These are phyloP conservation scores for Drosophila parabipectinata DNA, from an alignment of 1,140 invertebrate genomes.

Conservation along the genomic window DNA sequence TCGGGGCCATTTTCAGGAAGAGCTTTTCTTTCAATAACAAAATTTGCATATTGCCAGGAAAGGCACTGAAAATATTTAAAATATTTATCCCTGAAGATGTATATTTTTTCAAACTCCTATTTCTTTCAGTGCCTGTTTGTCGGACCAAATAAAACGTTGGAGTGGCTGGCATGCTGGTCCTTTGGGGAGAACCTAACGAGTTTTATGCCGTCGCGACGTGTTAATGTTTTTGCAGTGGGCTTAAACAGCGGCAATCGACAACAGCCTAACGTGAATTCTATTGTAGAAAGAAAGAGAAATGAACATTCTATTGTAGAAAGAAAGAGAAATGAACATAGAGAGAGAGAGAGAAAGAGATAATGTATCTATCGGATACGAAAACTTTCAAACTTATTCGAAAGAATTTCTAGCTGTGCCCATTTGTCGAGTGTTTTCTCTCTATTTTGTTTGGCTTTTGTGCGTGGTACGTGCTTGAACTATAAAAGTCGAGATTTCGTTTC, in stretches of 20 bases:
- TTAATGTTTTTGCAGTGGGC: conserved; percentile 50
- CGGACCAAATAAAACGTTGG: conserved; percentile 46
- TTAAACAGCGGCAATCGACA: conserved; percentile 22
- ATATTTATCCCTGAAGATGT: not conserved
- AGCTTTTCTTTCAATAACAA: conserved; percentile 61
- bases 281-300: not conserved
- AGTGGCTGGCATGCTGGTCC: conserved; percentile 30
- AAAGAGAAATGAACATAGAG: not conserved
- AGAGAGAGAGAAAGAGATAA: not conserved
- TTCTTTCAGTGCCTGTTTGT: conserved; percentile 10
- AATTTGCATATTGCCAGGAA: conserved; percentile 43
- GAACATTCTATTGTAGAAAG: not conserved
- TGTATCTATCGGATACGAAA: conserved; percentile 32
- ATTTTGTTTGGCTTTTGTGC: conserved; percentile 55
- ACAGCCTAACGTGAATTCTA: conserved; percentile 24
- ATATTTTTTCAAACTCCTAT: not conserved
- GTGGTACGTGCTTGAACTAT: conserved; percentile 79
- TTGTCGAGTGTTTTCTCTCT: conserved; percentile 61
- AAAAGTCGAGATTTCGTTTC: conserved; percentile 73
- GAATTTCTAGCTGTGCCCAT: conserved; percentile 68
- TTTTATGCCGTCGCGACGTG: conserved; percentile 69
- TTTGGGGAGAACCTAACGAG: conserved; percentile 59
- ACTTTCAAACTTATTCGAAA: conserved; percentile 42
- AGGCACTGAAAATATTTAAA: conserved; percentile 1
- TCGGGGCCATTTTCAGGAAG: conserved; percentile 18